Evolutionary conservation across 2,797 vertebrate genomes (phyloP).

Genomic region (Erithacus rubecula): DNA sequence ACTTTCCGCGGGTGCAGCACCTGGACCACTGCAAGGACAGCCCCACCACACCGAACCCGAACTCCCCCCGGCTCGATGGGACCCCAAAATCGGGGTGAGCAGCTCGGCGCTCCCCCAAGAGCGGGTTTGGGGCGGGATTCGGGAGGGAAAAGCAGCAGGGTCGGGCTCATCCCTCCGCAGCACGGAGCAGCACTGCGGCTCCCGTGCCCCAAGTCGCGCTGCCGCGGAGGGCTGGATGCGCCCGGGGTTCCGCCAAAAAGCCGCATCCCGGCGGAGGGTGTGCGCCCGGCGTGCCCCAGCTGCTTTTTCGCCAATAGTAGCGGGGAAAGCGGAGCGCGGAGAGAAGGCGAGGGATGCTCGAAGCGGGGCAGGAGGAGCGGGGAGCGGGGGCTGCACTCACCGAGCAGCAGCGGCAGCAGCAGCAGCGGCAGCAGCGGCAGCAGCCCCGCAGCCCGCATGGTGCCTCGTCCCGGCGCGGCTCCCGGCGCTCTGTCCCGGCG

Average conservation of each 20-base stretch:
- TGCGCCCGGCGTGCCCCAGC: accelerated
- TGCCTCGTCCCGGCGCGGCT: neutral
- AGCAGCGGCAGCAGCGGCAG: neutral
- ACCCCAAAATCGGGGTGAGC: neutral
- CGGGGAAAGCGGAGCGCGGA: neutral
- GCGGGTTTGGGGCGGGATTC: neutral
- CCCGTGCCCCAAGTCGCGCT: neutral
- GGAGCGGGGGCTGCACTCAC: neutral
- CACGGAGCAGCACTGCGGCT: neutral
- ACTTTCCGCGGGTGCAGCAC: accelerated
- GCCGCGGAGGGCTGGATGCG: neutral
- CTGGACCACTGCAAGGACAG: neutral
- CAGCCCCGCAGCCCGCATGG: slow-evolving; percentile 26
- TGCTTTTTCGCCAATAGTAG: accelerated
- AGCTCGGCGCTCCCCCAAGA: neutral
- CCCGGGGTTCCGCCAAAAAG: neutral
- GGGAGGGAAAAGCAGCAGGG: neutral
- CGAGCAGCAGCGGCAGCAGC: neutral
- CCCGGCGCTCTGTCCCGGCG: neutral
- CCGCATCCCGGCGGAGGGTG: neutral
- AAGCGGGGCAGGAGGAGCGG: neutral
- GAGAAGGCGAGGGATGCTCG: neutral
- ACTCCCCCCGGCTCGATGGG: accelerated
- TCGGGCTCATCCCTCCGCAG: neutral
- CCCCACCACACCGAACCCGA: neutral